These are phyloP conservation scores for Prunella himalayana DNA, from an alignment of 2,113 vertebrate species.

Conservation along the genomic window DNA sequence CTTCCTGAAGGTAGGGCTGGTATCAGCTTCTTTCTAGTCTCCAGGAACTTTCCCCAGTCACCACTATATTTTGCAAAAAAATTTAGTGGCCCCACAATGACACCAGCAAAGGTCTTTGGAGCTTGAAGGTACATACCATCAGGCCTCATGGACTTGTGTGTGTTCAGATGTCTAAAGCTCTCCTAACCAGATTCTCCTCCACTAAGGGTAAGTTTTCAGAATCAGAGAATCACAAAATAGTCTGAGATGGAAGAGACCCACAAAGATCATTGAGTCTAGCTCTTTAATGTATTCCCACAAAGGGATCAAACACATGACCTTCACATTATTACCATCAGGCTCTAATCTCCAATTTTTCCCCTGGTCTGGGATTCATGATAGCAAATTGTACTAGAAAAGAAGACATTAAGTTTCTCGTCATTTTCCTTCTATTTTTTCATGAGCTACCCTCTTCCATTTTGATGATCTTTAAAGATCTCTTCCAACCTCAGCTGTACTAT, in stretches of 20 bases:
- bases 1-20: background rate
- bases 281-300: background rate
- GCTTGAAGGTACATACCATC: background rate
- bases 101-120: background rate
- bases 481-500: background rate
- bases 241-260: background rate
- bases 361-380: background rate
- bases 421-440: background rate
- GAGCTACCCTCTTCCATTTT: background rate
- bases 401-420: background rate
- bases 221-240: background rate
- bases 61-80: background rate
- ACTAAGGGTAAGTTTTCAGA: background rate
- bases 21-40: background rate
- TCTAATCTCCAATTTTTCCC: background rate
- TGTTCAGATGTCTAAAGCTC: background rate
- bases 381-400: background rate
- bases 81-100: background rate
- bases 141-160: background rate
- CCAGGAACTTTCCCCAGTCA: background rate
- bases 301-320: background rate
- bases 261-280: background rate
- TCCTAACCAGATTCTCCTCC: background rate
- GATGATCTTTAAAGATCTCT: background rate
- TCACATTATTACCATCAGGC: background rate